Evolutionary conservation across 2,888 invertebrate species (phyloP), one percentile per base, ranked within the genome.

Genomic region (Eilema sororculum): DNA sequence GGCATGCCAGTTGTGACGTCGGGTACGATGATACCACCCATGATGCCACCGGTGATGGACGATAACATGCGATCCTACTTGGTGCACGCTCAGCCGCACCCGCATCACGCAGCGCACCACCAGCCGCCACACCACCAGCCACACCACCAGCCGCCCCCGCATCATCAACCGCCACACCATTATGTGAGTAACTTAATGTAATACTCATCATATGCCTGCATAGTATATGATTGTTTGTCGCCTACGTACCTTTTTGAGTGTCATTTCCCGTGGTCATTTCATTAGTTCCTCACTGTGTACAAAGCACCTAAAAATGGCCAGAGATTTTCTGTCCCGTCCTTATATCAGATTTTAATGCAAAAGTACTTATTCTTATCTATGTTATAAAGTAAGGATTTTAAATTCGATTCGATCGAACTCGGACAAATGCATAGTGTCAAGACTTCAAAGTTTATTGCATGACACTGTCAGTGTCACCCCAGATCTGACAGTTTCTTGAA

Each of bases 31-130:
- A 93, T 95, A 92, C 94, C 98, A 69, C 98, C 98, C 79, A 98
- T 98, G 96, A 97, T 99, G 89, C 98, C 99, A 83, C 99, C 98
- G 90, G 98, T 99, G 87, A 97, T 99, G 84, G 99, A 99, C 94
- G 99, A 99, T 93, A 97, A 97, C 84, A 96, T 99, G 89, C 97
- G 98, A 80, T 98, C 99, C 93, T 98, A 98, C 89, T 97, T 99
- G 88, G 96, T 99, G 86, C 94, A 95, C 78, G 85, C 89, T 76
- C 95, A 96, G 85, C 93, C 95, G 69, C 95, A 92, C 80, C 93
- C 87, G 69, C 95, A 95, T 85, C 96, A 95, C 84, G 96, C 94
- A 83, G 95, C 95, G 72, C 95, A 96, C 85, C 95, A 96, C 77
- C 93, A 90, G 79, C 93, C 84, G 74, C 95, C 93, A 75, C 96